These are phyloP conservation scores for Phallusia fumigata DNA, from an alignment of 23 tunicate species.

Conservation along the genomic window DNA sequence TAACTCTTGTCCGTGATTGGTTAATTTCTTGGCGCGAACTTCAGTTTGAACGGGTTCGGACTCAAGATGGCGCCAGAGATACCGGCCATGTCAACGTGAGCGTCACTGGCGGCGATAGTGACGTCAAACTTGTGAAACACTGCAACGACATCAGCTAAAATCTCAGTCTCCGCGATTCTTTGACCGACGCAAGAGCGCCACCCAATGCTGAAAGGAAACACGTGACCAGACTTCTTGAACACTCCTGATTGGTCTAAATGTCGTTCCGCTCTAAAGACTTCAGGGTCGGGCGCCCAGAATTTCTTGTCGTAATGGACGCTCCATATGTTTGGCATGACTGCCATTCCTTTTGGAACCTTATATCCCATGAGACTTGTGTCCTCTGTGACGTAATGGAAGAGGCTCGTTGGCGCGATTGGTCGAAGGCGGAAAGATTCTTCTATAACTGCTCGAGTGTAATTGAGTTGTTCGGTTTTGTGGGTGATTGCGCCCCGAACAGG, in stretches of 20 bases:
- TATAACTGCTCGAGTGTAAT: not conserved
- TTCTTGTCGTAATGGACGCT: conserved; percentile 67
- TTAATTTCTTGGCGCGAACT: not conserved
- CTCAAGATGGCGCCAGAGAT: not conserved
- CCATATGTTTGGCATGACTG: conserved; percentile 73
- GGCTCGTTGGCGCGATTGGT: conserved; percentile 8
- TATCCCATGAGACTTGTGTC: conserved; percentile 9
- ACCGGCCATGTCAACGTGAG: not conserved
- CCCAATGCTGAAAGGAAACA: conserved; percentile 69
- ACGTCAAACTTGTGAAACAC: conserved; percentile 35
- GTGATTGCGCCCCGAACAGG: not conserved
- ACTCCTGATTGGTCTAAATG: conserved; percentile 57
- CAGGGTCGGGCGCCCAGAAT: conserved; percentile 67
- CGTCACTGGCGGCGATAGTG: not conserved
- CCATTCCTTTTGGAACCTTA: too few relatives aligned
- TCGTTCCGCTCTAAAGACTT: conserved; percentile 68
- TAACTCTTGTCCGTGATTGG: not conserved
- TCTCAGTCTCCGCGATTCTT: conserved; percentile 41
- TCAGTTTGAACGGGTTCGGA: not conserved
- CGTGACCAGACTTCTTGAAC: conserved; percentile 41
- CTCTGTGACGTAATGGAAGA: conserved; percentile 1
- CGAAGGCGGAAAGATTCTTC: conserved; percentile 2
- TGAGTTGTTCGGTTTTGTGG: not conserved
- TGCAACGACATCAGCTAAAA: conserved; percentile 16
- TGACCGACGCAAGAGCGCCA: conserved; percentile 63